Evolutionary conservation across 2,888 invertebrate genomes (phyloP).

Genomic region (Xestobium rufovillosum): DNA sequence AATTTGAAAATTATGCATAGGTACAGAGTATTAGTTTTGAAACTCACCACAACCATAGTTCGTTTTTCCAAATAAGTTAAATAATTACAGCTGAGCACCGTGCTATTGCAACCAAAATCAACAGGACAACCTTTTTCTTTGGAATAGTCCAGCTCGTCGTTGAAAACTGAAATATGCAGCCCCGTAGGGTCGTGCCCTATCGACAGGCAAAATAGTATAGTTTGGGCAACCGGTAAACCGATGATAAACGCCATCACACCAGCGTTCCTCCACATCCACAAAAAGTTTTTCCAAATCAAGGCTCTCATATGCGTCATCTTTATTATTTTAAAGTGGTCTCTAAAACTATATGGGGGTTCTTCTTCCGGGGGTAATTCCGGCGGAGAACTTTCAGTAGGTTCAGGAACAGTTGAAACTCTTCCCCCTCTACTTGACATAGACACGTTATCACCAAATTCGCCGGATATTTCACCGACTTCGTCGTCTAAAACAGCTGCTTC

Average conservation of each 20-base stretch:
- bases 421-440: conserved; percentile 65
- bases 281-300: conserved; percentile 79
- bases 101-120: conserved; percentile 30
- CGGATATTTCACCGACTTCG: conserved; percentile 70
- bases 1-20: background rate
- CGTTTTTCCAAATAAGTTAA: conserved; percentile 60
- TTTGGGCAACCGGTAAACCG: conserved; percentile 78
- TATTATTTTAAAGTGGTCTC: conserved; percentile 55
- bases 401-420: conserved; percentile 54
- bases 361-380: conserved; percentile 66
- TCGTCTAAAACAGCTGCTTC: conserved; percentile 59
- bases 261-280: conserved; percentile 79
- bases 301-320: conserved; percentile 69
- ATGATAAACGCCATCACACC: conserved; percentile 79
- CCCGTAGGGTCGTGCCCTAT: conserved; percentile 81
- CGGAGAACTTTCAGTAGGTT: conserved; percentile 35
- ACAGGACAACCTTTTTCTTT: conserved; percentile 30
- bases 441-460: conserved; percentile 80
- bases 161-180: conserved; percentile 70
- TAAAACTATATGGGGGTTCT: conserved; percentile 45
- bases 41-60: conserved; percentile 59
- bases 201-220: conserved; percentile 78
- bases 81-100: conserved; percentile 68
- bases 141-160: conserved; percentile 57
- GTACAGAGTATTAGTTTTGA: background rate